Percentiles rank a stretch among this genome's conserved stretches.
Conservation (phyloP, 2,113 vertebrate species). For the Heteronetta atricapilla region DNA sequence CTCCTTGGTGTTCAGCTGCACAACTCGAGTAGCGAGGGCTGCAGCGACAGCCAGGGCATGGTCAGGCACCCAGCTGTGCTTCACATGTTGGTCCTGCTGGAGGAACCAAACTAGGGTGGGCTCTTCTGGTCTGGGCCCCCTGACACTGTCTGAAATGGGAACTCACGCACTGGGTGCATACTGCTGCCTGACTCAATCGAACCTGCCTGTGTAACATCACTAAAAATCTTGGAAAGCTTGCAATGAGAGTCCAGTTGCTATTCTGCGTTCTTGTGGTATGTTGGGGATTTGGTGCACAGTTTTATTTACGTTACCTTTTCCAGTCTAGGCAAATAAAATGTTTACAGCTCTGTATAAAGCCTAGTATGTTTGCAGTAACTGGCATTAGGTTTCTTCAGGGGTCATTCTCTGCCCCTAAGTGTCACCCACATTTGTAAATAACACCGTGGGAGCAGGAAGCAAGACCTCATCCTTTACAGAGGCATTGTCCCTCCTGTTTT, state of each 20-base stretch:
- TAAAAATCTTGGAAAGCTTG: background rate
- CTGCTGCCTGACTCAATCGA: background rate
- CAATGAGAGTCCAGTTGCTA: background rate
- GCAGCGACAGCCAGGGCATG: rapidly evolving
- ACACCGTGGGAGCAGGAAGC: background rate
- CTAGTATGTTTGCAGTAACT: background rate
- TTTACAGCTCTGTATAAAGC: background rate
- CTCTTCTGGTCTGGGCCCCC: background rate
- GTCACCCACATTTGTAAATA: background rate
- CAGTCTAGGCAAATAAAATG: background rate
- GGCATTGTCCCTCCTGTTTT: background rate
- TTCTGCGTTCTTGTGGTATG: background rate
- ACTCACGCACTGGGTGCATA: background rate
- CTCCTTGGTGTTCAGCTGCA: background rate
- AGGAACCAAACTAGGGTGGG: background rate
- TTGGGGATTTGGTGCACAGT: background rate
- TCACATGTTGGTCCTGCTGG: background rate
- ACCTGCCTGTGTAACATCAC: no score
- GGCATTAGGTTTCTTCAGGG: background rate
- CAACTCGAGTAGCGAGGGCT: background rate
- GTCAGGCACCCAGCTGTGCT: rapidly evolving
- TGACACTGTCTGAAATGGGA: background rate
- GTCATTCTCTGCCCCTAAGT: background rate
- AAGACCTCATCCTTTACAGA: background rate
- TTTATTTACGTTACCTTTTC: rapidly evolving